Conservation (phyloP, 2,113 vertebrate species). For the Lycaon pictus region DNA sequence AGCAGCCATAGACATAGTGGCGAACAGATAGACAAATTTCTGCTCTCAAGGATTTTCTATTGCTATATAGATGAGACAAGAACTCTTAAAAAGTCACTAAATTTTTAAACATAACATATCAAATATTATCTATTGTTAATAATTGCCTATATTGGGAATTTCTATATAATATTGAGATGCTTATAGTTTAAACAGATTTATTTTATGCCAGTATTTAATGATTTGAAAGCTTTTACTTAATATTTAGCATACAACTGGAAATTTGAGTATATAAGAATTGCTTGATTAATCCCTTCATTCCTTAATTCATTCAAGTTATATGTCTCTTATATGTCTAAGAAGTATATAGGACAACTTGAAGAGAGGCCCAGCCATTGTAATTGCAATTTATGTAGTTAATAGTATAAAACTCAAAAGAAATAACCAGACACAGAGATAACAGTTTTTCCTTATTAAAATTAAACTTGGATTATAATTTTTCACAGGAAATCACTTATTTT, state of each 20-base stretch:
- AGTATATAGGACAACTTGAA: constrained; percentile 25
- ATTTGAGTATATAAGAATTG: background rate
- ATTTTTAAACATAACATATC: background rate
- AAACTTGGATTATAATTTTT: constrained; percentile 56
- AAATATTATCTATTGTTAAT: background rate
- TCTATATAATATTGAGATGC: background rate
- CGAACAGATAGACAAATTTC: background rate
- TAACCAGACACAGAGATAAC: constrained; percentile 26
- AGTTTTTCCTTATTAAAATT: constrained; percentile 67
- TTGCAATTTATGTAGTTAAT: constrained; percentile 33
- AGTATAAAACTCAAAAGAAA: constrained; percentile 40
- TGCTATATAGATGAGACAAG: background rate
- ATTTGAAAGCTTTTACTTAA: background rate
- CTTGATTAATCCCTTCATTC: background rate
- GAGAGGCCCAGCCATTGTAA: background rate
- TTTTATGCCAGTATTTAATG: background rate
- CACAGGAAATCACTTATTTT: constrained; percentile 40
- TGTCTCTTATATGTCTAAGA: background rate
- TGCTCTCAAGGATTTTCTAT: background rate
- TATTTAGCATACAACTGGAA: background rate
- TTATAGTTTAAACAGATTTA: background rate
- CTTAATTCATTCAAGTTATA: background rate
- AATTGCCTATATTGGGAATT: background rate
- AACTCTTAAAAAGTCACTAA: background rate
- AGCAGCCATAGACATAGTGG: background rate